Evolutionary conservation across 2,113 vertebrate species (phyloP), one percentile per base, ranked within the genome.

Genomic region (Sardina pilchardus): DNA sequence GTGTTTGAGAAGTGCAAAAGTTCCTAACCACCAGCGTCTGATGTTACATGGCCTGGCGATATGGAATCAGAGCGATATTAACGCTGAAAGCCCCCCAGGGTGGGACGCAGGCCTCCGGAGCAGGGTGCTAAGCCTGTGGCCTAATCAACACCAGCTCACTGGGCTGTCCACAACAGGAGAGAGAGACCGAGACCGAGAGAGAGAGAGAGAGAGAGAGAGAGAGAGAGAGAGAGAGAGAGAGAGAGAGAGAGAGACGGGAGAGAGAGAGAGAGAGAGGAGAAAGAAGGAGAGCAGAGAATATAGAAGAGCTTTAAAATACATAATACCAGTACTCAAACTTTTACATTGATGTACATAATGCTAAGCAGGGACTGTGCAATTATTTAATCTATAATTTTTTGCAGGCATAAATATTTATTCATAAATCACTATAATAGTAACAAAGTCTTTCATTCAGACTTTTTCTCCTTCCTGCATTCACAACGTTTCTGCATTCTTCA

Each of bases 31-130:
- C 91, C 90, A 78, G 91, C 90, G 92, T 93, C 90, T 90, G 82
- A 78, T 90, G 86, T 92, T 92, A 91, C 87, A 86, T 88, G 91
- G 88, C 91, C 93, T 92, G 89, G 92, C 83, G 85, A 86, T 88
- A 91, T 91, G 87, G 88, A 90, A 86, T 90, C 87, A 47, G 90
- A 84, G 88, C 78, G 90, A 92, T 90, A 91, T 91, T 91, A 91
- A 90, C 88, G 88, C 91, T n/a, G 83, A 86, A 90, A 88, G 86
- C 86, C 30, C 93, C 90, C 71, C 1, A 24, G 89, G 86, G 90
- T 71, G 75, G 88, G 85, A 83, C 56, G 88, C 91, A 88, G 87
- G 88, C 85, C 48, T 88, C 85, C 83, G 88, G 81, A 89, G 89
- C 91, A 85, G 88, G 87, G 89, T 34, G 81, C 84, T 43, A 85